Percentiles rank a stretch among this genome's conserved stretches.
Evolutionary conservation across 2,888 invertebrate species (phyloP).

Genomic region (Nemotelus nigrinus): DNA sequence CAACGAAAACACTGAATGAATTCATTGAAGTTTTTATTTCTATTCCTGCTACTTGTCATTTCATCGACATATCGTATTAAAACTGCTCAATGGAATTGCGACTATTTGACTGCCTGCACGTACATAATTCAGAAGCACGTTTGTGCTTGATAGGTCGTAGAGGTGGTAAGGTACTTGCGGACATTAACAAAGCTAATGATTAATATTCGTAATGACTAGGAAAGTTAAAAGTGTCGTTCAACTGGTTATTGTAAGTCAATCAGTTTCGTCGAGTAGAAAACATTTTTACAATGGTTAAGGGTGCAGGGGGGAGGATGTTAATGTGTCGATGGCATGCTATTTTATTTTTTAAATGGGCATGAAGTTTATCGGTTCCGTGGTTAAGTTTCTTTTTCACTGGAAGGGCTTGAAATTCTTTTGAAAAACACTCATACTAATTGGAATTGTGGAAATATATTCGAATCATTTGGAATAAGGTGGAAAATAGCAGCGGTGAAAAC

Average conservation of each 20-base stretch:
- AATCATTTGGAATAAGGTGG: no score
- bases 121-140: not conserved
- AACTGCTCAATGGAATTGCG: not conserved
- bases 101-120: not conserved
- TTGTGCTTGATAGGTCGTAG: no score
- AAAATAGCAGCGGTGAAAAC: no score
- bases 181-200: not conserved
- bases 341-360: no score
- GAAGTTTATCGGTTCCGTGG: no score
- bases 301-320: no score
- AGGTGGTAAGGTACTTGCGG: no score
- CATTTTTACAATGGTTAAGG: constrained; percentile 6
- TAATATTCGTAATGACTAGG: constrained; percentile 7
- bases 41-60: not conserved
- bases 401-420: no score
- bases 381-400: no score
- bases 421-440: no score
- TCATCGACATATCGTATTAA: not conserved
- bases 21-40: constrained; percentile 14
- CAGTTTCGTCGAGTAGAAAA: not conserved
- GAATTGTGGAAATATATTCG: no score
- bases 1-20: not conserved
- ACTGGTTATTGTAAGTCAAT: not conserved
- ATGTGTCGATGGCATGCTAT: no score
- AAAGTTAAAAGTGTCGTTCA: not conserved